Evolutionary conservation across 2,888 invertebrate species (phyloP), one percentile per base, ranked within the genome.

Genomic region (Dione vanillae): DNA sequence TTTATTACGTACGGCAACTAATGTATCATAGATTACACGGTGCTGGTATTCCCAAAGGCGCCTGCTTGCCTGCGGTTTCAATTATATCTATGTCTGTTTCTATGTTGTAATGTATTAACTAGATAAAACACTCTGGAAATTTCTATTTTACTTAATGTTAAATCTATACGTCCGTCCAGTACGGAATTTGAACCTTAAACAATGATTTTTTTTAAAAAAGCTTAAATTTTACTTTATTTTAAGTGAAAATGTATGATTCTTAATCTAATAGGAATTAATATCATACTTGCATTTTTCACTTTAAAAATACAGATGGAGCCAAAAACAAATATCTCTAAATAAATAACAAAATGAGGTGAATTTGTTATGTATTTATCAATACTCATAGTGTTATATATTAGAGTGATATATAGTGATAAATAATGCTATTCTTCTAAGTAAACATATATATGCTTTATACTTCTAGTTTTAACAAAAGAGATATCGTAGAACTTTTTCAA

Each of bases 401-500:
- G n/a, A n/a, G n/a, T n/a, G n/a, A n/a, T n/a, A n/a, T n/a, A n/a
- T n/a, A n/a, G n/a, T n/a, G n/a, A n/a, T n/a, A n/a, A n/a, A n/a
- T n/a, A n/a, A n/a, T n/a, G n/a, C n/a, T n/a, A n/a, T n/a, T n/a
- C n/a, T n/a, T n/a, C n/a, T n/a, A n/a, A n/a, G 27, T 27, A 27
- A 3, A 27, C 27, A 27, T 27, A 27, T 27, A 27, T 37, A 40
- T 16, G 37, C 11, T 56, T 56, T 54, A 10, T 49, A 37, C 12
- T 56, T 54, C n/a, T 37, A 54, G 16, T 40, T 16, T 19, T 51
- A 64, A 37, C 12, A 64, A 16, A 51, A 49, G 9, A 64, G 49
- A 64, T 64, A 68, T n/a, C 51, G n/a, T 27, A 14, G 35, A 69
- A 69, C 37, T 64, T 69, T 54, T 51, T 40, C 54, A 69, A 69